These are phyloP conservation scores for Zosterops borbonicus DNA, from an alignment of 2,113 vertebrate species.

Conservation along the genomic window DNA sequence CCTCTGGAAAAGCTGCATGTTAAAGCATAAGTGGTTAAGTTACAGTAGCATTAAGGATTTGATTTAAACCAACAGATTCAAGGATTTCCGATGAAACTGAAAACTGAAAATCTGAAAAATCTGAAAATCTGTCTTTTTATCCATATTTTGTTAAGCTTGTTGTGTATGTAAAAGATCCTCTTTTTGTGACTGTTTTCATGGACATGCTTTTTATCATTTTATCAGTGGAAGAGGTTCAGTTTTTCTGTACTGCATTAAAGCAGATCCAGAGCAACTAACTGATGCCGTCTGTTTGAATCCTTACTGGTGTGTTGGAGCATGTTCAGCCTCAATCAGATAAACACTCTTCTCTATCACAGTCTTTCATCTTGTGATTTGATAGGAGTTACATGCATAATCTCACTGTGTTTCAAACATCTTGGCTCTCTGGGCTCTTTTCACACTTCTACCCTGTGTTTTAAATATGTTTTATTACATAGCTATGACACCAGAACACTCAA, in stretches of 20 bases:
- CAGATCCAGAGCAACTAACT: background rate
- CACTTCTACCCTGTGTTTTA: background rate
- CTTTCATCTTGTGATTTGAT: background rate
- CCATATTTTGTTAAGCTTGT: background rate
- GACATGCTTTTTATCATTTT: background rate
- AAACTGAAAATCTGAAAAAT: no score
- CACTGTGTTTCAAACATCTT: background rate
- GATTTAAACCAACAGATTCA: background rate
- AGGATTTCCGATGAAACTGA: background rate
- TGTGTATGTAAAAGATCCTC: background rate
- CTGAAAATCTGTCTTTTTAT: background rate
- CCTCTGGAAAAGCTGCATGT: background rate
- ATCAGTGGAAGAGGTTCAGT: background rate
- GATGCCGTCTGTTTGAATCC: background rate
- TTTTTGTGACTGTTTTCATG: background rate
- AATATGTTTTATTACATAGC: background rate
- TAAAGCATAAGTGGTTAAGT: background rate
- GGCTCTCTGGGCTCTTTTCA: background rate
- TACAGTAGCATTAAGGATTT: background rate
- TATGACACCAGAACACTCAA: background rate
- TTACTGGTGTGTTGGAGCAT: background rate
- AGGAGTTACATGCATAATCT: background rate
- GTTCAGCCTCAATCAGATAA: background rate
- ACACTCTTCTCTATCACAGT: background rate
- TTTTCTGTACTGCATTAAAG: background rate